Evolutionary conservation across 2,888 invertebrate species (phyloP), one percentile per base, ranked within the genome.

Genomic region (Troides aeacus): DNA sequence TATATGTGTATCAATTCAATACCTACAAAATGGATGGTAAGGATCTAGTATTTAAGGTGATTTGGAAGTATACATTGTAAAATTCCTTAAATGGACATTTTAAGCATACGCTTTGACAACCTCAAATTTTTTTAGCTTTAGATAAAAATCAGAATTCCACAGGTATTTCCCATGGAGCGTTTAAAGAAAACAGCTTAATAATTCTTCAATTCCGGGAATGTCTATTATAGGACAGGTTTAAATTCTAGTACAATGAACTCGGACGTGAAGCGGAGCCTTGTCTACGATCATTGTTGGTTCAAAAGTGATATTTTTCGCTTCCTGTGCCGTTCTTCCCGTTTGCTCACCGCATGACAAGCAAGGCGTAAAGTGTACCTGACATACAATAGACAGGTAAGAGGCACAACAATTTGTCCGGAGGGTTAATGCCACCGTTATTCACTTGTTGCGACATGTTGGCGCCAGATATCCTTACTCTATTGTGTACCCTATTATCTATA

Each of bases 391-490:
- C 89, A 85, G 88, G 87, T 87, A 87, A 82, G 76, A 77, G 77
- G 76, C 71, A 71, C 71, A 69, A 75, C 74, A 68, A 77, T 73
- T 76, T 75, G 75, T 71, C 72, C 70, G 79, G 74, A 81, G 78
- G 76, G 79, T 82, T 77, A 78, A 75, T 74, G 72, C 77, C 72
- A 85, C 89, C 87, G 90, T 90, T 90, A 89, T 83, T 79, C 84
- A 83, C 80, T 84, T 82, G 80, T 85, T 74, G 78, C 89, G 90
- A 84, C 88, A 69, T 72, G 77, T 80, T 87, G 91, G 91, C 92
- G 92, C 92, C 92, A 85, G 83, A 83, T 80, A 79, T 79, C 78
- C 79, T 78, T 74, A 71, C 75, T 72, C 82, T 78, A 84, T 87
- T 90, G 87, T 89, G 72, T 74, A 72, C 72, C 66, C 66, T 70